phyloP scores from a whole-genome alignment of 2,888 invertebrate species.

The Limnephilus auricula region DNA sequence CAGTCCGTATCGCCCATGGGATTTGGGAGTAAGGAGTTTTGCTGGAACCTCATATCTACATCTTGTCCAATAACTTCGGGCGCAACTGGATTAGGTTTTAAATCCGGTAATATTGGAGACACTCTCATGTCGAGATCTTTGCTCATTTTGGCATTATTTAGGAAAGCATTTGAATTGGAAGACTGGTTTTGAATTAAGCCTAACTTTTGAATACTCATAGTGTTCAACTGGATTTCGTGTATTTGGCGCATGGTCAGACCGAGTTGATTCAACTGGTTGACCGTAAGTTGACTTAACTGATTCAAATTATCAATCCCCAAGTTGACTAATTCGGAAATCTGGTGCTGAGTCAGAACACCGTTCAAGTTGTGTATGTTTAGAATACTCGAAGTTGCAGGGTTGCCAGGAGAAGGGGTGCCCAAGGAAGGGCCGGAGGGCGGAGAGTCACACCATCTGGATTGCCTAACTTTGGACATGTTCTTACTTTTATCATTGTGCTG shows the following conservation, averaged over 20 bases:
- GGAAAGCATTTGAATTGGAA: slow-evolving; percentile 66
- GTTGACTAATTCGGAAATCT: slow-evolving; percentile 79
- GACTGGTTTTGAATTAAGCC: slow-evolving; percentile 74
- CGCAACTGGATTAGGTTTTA: slow-evolving; percentile 69
- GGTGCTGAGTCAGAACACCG: slow-evolving; percentile 77
- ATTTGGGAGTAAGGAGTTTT: slow-evolving; percentile 66
- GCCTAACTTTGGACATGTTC: slow-evolving; percentile 75
- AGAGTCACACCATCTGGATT: slow-evolving; percentile 77
- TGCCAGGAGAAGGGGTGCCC: slow-evolving; percentile 33
- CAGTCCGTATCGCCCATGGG: slow-evolving; percentile 40
- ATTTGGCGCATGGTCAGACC: slow-evolving; percentile 80
- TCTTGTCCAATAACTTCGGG: slow-evolving; percentile 75
- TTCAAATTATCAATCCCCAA: slow-evolving; percentile 81
- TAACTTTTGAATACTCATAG: slow-evolving; percentile 78
- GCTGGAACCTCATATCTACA: slow-evolving; percentile 76
- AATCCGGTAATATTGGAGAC: slow-evolving; percentile 71
- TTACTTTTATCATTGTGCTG: slow-evolving; percentile 71
- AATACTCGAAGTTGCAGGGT: slow-evolving; percentile 71
- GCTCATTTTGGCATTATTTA: slow-evolving; percentile 68
- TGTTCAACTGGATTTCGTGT: slow-evolving; percentile 80
- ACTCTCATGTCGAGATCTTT: slow-evolving; percentile 75
- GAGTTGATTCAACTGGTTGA: slow-evolving; percentile 79
- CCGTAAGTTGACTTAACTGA: slow-evolving; percentile 79
- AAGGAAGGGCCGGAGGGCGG: slow-evolving; percentile 67
- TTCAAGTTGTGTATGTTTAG: slow-evolving; percentile 79